Percentiles rank a stretch among this genome's conserved stretches.
Conservation (phyloP, 2,888 invertebrate genomes). For the Epinotia ramella region DNA sequence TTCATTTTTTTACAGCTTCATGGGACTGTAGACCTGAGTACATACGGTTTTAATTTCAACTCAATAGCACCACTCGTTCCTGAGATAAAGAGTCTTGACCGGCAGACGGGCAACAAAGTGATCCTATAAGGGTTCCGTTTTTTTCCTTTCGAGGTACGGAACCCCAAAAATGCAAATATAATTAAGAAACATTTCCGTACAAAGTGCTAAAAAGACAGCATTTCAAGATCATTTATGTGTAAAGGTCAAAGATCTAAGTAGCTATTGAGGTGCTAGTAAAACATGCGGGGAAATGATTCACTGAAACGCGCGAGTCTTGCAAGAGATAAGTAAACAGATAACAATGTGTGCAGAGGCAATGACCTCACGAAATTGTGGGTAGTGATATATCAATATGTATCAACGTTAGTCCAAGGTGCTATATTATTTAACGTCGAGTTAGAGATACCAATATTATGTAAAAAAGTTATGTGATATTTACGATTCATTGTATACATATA, state of each 20-base stretch:
- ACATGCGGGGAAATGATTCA: constrained; percentile 33
- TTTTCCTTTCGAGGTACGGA: too few species aligned
- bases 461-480: background rate
- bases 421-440: background rate
- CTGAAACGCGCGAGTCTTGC: constrained; percentile 5
- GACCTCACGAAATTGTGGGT: constrained; percentile 31
- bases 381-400: constrained; percentile 5
- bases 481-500: too few species aligned
- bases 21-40: too few species aligned
- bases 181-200: background rate
- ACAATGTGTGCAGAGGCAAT: constrained; percentile 37
- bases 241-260: constrained; percentile 23
- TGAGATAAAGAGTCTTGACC: too few species aligned
- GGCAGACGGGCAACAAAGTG: too few species aligned
- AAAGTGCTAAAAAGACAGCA: constrained; percentile 24
- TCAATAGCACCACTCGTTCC: too few species aligned
- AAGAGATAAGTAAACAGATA: constrained; percentile 39
- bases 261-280: constrained; percentile 17
- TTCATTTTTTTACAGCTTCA: too few species aligned
- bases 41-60: too few species aligned
- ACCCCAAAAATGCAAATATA: background rate
- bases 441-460: background rate
- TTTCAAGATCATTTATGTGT: constrained; percentile 18
- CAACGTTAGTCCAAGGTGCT: background rate
- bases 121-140: too few species aligned